Evolutionary conservation across 2,888 invertebrate genomes (phyloP), one percentile per base, ranked within the genome.

Genomic region (Amphipoea lucens): DNA sequence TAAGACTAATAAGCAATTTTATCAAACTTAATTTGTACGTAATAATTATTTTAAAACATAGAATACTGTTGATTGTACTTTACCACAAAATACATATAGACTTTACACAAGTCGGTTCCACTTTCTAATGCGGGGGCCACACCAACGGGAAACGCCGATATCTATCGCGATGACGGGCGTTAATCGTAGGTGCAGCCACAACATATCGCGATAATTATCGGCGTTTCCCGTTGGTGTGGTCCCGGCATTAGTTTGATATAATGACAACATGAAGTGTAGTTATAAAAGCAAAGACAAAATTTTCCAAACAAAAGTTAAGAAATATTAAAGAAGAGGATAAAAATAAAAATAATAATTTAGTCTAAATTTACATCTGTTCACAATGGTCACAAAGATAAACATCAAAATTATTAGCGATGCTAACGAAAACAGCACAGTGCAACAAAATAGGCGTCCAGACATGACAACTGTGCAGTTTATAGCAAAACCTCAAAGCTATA

Each of bases 401-500:
- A 79, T 57, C 45, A 66, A 65, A 81, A 67, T 76, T 67, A 73
- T 76, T 79, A 74, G 66, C 42, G 20, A 78, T 62, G 72, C 45
- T 45, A 80, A 81, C 73, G 36, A 65, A 77, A 78, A 76, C 84
- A 76, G 62, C 62, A 75, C 76, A 82, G 12, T 78, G 74, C 54
- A 78, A 75, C 83, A 86, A 84, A 86, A 87, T 85, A 89, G 69
- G 76, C 83, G 62, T 68, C 86, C 76, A 79, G 73, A 74, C 86
- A 79, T 86, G 85, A 80, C 85, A 86, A 86, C 86, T 81, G 76
- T 77, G 1, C 66, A 83, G 76, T 86, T 86, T 86, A 85, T 80
- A 48, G 85, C 76, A 67, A 84, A 89, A 87, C 82, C 89, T 81
- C 88, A 82, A 80, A 79, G 88, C 88, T 81, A 89, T 88, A 88